phyloP scores from a whole-genome alignment of 2,113 vertebrate species.

The Mixornis gularis region DNA sequence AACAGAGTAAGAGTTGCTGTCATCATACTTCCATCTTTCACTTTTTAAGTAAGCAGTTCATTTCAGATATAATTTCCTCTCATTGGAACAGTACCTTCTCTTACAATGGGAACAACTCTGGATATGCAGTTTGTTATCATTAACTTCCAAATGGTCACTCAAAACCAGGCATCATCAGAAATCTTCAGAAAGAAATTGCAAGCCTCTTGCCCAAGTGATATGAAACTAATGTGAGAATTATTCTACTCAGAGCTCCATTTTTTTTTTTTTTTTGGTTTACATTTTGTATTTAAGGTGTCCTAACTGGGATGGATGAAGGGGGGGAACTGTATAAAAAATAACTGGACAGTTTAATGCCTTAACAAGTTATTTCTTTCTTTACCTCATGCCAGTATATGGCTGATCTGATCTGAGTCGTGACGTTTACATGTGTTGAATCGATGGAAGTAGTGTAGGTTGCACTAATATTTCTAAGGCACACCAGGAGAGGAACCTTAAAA shows the following conservation, averaged over 20 bases:
- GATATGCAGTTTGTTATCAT: neutral
- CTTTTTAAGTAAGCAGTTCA: neutral
- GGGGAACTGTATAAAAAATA: neutral
- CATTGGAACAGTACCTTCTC: neutral
- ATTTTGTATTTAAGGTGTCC: neutral
- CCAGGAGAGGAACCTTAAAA: neutral
- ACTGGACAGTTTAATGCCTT: neutral
- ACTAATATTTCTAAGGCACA: neutral
- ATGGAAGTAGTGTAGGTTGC: neutral
- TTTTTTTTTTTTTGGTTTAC: neutral
- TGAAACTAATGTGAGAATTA: neutral
- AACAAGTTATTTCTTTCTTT: neutral
- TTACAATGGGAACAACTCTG: neutral
- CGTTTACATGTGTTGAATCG: neutral
- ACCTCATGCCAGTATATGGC: neutral
- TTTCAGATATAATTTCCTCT: neutral
- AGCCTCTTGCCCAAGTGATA: neutral
- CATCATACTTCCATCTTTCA: neutral
- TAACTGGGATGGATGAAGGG: neutral
- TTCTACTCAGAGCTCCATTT: neutral
- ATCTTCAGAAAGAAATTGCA: neutral
- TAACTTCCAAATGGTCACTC: neutral
- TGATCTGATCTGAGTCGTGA: neutral
- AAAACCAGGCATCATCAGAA: neutral
- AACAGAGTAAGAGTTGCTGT: neutral